phyloP scores from a whole-genome alignment of 2,113 vertebrate genomes.

The Zosterops japonicus region DNA sequence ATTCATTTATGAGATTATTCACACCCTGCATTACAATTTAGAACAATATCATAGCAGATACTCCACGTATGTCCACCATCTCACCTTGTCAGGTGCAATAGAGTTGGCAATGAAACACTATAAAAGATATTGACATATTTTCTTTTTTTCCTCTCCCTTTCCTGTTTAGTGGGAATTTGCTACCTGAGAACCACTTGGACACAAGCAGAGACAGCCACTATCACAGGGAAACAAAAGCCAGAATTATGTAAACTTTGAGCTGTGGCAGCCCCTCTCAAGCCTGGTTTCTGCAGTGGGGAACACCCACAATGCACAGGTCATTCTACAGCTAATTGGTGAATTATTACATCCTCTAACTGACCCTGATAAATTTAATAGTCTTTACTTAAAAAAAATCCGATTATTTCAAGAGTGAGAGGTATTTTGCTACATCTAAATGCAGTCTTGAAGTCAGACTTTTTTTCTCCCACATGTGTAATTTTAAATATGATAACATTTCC shows the following conservation, averaged over 20 bases:
- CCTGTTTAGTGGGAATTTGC: not conserved
- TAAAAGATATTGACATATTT: not conserved
- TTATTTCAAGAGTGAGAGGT: not conserved
- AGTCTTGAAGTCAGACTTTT: not conserved
- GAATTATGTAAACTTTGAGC: not conserved
- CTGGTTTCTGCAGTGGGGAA: not conserved
- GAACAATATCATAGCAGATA: constrained; percentile 39
- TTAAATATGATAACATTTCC: not conserved
- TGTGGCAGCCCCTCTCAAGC: not conserved
- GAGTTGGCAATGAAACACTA: constrained; percentile 1
- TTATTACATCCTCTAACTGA: not conserved
- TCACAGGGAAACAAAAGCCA: not conserved
- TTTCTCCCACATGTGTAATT: not conserved
- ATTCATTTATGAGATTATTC: constrained; percentile 51
- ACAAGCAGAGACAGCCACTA: not conserved
- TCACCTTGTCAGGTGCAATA: constrained; percentile 39
- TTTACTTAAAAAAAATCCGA: not conserved
- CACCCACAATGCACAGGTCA: not conserved
- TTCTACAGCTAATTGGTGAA: not conserved
- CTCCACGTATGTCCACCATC: not conserved
- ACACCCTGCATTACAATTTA: constrained; percentile 8
- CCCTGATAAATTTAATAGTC: not conserved
- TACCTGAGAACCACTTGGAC: not conserved
- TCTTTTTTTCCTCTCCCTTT: not conserved
- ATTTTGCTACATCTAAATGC: not conserved